These are phyloP conservation scores for Ectropis crepuscularia DNA, from an alignment of 2,888 invertebrate genomes.

Conservation along the genomic window DNA sequence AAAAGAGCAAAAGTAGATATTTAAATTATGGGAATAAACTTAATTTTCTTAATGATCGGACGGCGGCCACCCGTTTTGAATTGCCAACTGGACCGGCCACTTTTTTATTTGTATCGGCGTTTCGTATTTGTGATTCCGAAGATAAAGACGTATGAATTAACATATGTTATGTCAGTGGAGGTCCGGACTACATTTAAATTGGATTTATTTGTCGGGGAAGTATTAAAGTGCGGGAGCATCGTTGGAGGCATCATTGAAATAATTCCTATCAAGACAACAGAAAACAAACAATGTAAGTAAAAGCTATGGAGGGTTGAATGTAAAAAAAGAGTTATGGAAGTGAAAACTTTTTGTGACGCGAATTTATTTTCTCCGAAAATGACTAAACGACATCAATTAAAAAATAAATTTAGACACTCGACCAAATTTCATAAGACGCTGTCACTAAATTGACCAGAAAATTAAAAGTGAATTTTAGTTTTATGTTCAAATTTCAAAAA, in stretches of 20 bases:
- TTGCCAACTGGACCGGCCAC: slow-evolving; percentile 69
- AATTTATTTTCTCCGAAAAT: too few species aligned
- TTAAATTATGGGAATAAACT: slow-evolving; percentile 83
- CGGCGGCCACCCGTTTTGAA: slow-evolving; percentile 80
- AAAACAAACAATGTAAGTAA: slow-evolving; percentile 32
- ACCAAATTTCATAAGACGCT: too few species aligned
- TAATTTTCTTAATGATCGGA: slow-evolving; percentile 81
- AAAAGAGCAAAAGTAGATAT: slow-evolving; percentile 54
- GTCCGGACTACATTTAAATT: slow-evolving; percentile 81
- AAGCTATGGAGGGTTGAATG: neutral
- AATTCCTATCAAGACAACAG: slow-evolving; percentile 43
- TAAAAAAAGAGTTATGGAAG: neutral
- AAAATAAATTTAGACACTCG: too few species aligned
- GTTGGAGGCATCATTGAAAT: slow-evolving; percentile 69
- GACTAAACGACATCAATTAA: too few species aligned
- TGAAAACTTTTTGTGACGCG: too few species aligned
- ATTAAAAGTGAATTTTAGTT: too few species aligned
- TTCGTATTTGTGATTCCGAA: slow-evolving; percentile 75
- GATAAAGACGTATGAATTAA: slow-evolving; percentile 84
- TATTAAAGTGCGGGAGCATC: slow-evolving; percentile 67
- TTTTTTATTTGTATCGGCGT: slow-evolving; percentile 68
- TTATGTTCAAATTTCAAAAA: too few species aligned
- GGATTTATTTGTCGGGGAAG: slow-evolving; percentile 80
- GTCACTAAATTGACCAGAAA: too few species aligned
- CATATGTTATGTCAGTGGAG: slow-evolving; percentile 82